These are phyloP conservation scores for Geodia barretti DNA, from an alignment of 37 sponge, comb jelly and placozoan genomes.

Conservation along the genomic window DNA sequence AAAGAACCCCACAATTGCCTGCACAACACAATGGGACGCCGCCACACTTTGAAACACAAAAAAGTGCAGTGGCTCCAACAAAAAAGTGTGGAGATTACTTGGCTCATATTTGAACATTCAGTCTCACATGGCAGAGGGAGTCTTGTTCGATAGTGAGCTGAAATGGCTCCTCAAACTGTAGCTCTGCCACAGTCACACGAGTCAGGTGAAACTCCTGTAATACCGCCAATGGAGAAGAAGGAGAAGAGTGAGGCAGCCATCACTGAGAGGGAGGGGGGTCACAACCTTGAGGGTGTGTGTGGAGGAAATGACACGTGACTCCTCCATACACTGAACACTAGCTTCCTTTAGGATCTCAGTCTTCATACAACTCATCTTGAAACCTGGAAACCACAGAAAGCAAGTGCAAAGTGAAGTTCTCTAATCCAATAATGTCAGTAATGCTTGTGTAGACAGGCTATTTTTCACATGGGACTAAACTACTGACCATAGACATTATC, in stretches of 20 bases:
- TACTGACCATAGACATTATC: constrained; percentile 77
- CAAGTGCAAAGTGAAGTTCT: not conserved
- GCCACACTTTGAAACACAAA: too few species aligned
- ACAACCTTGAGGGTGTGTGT: constrained; percentile 58
- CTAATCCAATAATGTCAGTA: too few species aligned
- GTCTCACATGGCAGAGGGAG: constrained; percentile 57
- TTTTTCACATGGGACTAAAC: not conserved
- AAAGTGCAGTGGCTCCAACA: too few species aligned
- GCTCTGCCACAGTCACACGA: constrained; percentile 17
- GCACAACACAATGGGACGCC: too few species aligned
- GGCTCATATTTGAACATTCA: not conserved
- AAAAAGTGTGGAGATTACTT: too few species aligned
- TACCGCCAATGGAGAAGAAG: too few species aligned
- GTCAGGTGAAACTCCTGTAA: constrained; percentile 57
- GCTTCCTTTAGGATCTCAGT: constrained; percentile 57
- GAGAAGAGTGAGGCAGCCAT: too few species aligned
- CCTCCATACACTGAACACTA: constrained; percentile 29
- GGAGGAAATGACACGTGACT: constrained; percentile 42
- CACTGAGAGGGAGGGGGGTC: too few species aligned
- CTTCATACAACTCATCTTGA: constrained; percentile 81
- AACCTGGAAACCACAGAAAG: constrained; percentile 38
- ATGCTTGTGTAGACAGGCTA: too few species aligned
- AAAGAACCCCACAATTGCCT: constrained; percentile 82
- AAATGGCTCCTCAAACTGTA: constrained; percentile 65
- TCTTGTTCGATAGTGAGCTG: constrained; percentile 33